Evolutionary conservation across 2,113 vertebrate genomes (phyloP).

Genomic region (Campylorhamphus procurvoides): DNA sequence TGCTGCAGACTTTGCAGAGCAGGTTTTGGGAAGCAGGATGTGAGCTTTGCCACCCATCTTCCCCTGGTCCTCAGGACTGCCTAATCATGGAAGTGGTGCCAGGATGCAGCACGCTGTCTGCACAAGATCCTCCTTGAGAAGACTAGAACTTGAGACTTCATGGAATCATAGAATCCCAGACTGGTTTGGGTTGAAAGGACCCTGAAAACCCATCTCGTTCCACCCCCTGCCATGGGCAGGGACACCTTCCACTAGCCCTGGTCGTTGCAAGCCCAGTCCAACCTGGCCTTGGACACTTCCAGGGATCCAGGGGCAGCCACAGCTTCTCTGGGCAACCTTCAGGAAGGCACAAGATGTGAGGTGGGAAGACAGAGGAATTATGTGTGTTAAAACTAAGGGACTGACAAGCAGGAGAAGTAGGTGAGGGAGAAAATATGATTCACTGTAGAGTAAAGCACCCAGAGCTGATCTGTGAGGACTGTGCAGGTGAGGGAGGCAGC

Average conservation of each 20-base stretch:
- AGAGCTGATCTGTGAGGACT: background rate
- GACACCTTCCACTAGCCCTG: background rate
- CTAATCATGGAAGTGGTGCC: rapidly evolving
- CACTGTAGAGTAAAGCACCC: background rate
- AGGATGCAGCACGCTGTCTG: background rate
- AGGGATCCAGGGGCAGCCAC: background rate
- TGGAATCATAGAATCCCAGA: rapidly evolving
- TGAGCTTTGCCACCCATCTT: background rate
- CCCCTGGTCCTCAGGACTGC: background rate
- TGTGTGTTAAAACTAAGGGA: background rate
- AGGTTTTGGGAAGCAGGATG: background rate
- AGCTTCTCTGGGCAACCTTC: background rate
- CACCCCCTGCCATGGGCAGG: background rate
- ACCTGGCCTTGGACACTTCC: background rate
- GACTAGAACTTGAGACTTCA: background rate
- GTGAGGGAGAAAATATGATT: background rate
- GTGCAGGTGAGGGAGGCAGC: background rate
- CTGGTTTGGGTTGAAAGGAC: background rate
- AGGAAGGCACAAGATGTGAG: background rate
- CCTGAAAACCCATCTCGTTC: background rate
- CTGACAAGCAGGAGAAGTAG: background rate
- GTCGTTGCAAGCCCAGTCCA: background rate
- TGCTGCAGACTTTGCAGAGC: background rate
- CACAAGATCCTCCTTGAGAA: background rate
- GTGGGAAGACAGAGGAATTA: background rate